Percentiles rank a stretch among this genome's conserved stretches.
These are phyloP conservation scores for Aphidius gifuensis DNA, from an alignment of 1,140 invertebrate genomes.

Conservation along the genomic window DNA sequence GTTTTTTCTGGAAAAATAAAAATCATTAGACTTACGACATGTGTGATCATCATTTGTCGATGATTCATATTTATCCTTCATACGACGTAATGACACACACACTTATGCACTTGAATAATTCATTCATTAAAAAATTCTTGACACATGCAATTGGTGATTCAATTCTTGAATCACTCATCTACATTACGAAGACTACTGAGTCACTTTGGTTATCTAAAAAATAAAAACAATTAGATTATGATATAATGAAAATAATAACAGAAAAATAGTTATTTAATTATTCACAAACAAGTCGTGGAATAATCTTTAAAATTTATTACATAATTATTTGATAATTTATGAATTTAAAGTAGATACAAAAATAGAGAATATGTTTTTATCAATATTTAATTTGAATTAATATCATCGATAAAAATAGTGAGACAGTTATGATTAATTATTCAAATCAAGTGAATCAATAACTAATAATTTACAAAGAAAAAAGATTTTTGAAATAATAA, in stretches of 20 bases:
- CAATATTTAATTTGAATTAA: too few relatives aligned
- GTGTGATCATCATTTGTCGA: slow-evolving; percentile 17
- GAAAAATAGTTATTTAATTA: too few relatives aligned
- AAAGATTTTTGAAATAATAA: too few relatives aligned
- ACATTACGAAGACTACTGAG: slow-evolving; percentile 5
- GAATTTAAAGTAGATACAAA: too few relatives aligned
- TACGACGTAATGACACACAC: neutral
- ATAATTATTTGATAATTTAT: too few relatives aligned
- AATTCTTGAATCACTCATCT: neutral
- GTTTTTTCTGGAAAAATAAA: slow-evolving; percentile 15
- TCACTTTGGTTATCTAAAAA: neutral
- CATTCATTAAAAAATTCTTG: neutral
- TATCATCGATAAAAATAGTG: neutral
- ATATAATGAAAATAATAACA: too few relatives aligned
- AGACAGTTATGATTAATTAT: neutral
- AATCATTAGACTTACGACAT: neutral
- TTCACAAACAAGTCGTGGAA: too few relatives aligned
- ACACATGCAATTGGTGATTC: neutral
- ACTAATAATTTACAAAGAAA: too few relatives aligned
- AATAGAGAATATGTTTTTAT: too few relatives aligned
- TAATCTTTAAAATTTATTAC: too few relatives aligned
- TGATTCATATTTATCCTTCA: slow-evolving; percentile 16
- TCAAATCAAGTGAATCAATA: slow-evolving; percentile 10
- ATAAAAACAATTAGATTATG: neutral
- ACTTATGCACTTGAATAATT: neutral